Percentiles rank a stretch among this genome's conserved stretches.
phyloP scores from a whole-genome alignment of 2,113 vertebrate species.

The Genyomyrus donnyi region DNA sequence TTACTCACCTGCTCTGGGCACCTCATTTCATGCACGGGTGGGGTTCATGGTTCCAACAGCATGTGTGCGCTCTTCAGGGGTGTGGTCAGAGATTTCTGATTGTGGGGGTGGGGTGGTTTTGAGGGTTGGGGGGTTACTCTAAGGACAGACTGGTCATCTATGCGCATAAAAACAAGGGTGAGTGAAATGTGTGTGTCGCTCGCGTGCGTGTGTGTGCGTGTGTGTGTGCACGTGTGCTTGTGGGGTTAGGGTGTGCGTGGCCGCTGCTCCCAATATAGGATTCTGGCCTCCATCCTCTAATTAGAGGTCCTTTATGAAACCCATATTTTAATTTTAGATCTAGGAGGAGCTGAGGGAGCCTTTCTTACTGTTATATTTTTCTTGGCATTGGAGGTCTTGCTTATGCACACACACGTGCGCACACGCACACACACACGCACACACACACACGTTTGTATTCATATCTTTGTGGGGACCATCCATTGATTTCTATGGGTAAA shows the following conservation, averaged over 20 bases:
- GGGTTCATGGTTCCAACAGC: not conserved
- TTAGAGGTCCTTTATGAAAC: slow-evolving; percentile 70
- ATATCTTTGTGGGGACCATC: no score
- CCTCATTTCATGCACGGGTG: not conserved
- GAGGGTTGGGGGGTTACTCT: not conserved
- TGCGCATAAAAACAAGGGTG: not conserved
- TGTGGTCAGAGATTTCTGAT: not conserved
- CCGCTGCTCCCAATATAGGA: slow-evolving; percentile 63
- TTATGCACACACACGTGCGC: slow-evolving; percentile 23
- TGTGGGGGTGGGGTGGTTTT: not conserved
- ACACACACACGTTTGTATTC: not conserved
- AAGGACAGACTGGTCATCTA: not conserved
- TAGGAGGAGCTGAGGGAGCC: slow-evolving; percentile 47
- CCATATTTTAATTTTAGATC: slow-evolving; percentile 70
- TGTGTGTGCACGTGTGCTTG: slow-evolving; percentile 23
- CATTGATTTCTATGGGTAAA: no score
- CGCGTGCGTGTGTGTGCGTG: not conserved
- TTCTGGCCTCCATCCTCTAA: slow-evolving; percentile 60
- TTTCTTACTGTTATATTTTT: slow-evolving; percentile 32
- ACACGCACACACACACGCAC: slow-evolving; percentile 12
- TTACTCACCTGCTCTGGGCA: not conserved
- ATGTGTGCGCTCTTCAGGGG: not conserved
- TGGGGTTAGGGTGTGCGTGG: slow-evolving; percentile 29
- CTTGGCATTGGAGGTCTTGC: slow-evolving; percentile 23
- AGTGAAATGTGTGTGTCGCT: slow-evolving; percentile 25